Percentiles rank a stretch among this genome's conserved stretches.
phyloP scores from a whole-genome alignment of 2,797 vertebrate species.

The Pseudotriccus pelzelni region DNA sequence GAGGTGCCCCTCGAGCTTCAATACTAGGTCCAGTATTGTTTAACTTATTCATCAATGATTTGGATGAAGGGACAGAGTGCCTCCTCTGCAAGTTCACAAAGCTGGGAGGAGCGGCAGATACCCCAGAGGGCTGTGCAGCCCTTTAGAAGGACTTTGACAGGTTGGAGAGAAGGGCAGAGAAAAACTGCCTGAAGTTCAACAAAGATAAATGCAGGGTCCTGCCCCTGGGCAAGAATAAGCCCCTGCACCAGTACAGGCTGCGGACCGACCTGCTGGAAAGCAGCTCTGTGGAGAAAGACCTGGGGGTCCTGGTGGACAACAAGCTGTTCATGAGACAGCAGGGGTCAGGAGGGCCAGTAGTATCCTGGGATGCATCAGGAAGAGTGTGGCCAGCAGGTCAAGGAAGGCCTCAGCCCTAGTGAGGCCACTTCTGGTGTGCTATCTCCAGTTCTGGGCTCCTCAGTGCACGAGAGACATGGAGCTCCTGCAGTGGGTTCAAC shows the following conservation, averaged over 20 bases:
- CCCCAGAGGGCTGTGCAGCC: not conserved
- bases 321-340: not conserved
- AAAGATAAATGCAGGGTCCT: not conserved
- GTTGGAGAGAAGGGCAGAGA: not conserved
- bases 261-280: not conserved
- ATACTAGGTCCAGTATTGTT: not conserved
- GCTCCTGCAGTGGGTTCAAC: not conserved
- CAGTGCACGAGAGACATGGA: not conserved
- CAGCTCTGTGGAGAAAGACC: not conserved
- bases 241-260: not conserved
- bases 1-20: not conserved
- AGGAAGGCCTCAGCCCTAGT: not conserved
- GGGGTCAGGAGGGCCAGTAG: not conserved
- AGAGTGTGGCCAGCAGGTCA: not conserved
- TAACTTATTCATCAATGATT: not conserved
- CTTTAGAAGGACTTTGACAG: not conserved
- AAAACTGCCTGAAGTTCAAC: not conserved
- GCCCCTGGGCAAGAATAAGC: not conserved
- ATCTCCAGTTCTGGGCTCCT: not conserved
- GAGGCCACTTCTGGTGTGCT: not conserved
- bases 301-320: not conserved
- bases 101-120: fast-evolving
- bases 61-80: not conserved
- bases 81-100: not conserved
- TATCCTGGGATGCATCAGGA: not conserved